Percentiles rank a stretch among this genome's conserved stretches.
These are phyloP conservation scores for Hypotaenidia okinawae DNA, from an alignment of 2,797 vertebrate genomes.

Conservation along the genomic window DNA sequence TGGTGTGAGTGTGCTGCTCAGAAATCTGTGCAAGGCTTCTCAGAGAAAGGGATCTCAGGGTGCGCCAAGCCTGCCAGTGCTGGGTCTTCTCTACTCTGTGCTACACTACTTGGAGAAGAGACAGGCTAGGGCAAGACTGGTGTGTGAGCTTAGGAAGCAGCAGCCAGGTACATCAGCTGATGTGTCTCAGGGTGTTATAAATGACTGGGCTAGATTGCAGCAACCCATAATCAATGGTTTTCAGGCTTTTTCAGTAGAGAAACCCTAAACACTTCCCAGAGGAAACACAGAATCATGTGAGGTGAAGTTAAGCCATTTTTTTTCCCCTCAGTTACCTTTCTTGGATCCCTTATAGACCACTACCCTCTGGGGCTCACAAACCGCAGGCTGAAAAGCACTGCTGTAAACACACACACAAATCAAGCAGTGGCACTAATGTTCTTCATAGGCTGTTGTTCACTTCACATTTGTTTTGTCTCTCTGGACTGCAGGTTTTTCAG, in stretches of 20 bases:
- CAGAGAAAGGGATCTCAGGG: background rate
- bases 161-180: background rate
- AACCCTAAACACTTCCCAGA: background rate
- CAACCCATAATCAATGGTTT: background rate
- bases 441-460: background rate
- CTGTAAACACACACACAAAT: background rate
- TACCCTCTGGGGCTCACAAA: background rate
- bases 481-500: background rate
- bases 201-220: background rate
- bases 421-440: background rate
- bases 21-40: background rate
- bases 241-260: background rate
- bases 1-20: background rate
- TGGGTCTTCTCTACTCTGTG: background rate
- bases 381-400: background rate
- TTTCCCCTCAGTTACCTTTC: background rate
- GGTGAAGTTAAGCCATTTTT: background rate
- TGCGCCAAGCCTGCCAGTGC: background rate
- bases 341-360: background rate
- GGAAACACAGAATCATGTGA: background rate
- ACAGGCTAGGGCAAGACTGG: background rate
- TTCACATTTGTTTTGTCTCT: background rate
- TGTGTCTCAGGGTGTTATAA: background rate
- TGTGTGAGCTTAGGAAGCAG: background rate
- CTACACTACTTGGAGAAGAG: background rate